These are phyloP conservation scores for Lottia scabra DNA, from an alignment of 2,888 invertebrate genomes.

Conservation along the genomic window DNA sequence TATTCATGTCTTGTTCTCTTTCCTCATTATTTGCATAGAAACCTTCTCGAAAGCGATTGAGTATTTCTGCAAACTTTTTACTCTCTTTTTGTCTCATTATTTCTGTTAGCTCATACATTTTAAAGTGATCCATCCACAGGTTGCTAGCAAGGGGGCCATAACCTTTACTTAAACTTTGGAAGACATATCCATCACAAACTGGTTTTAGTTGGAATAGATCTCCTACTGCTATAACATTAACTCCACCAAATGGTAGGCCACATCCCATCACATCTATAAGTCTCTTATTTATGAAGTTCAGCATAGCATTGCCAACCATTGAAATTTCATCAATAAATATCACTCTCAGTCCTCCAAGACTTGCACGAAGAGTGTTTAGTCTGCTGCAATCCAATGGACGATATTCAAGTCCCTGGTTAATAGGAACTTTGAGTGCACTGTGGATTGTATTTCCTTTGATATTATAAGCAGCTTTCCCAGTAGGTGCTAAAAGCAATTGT, in stretches of 20 bases:
- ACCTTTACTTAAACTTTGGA: slow-evolving; percentile 16
- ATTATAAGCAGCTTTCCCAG: no score
- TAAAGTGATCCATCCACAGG: slow-evolving; percentile 33
- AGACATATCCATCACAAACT: slow-evolving; percentile 30
- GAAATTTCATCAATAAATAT: no score
- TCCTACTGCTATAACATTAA: slow-evolving; percentile 31
- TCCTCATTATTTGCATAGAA: slow-evolving; percentile 3
- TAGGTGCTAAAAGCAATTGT: no score
- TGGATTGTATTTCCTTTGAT: no score
- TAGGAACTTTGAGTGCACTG: no score
- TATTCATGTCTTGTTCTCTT: slow-evolving; percentile 27
- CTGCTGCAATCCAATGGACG: no score
- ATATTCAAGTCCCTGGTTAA: no score
- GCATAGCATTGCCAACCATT: no score
- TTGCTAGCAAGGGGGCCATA: slow-evolving; percentile 30
- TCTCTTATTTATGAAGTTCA: no score
- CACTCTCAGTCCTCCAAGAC: no score
- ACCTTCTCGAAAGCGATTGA: slow-evolving; percentile 38
- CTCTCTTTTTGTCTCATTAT: slow-evolving; percentile 38
- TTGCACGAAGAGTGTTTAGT: no score
- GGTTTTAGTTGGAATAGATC: slow-evolving; percentile 36
- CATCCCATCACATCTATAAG: no score
- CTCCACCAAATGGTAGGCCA: slow-evolving; percentile 36
- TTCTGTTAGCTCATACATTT: slow-evolving; percentile 32
- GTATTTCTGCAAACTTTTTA: slow-evolving; percentile 35